A percentile compares a stretch with the other conserved stretches of the same genome.
These are phyloP conservation scores for Cheirogaleus major DNA, from an alignment of 2,797 vertebrate species.

Conservation along the genomic window DNA sequence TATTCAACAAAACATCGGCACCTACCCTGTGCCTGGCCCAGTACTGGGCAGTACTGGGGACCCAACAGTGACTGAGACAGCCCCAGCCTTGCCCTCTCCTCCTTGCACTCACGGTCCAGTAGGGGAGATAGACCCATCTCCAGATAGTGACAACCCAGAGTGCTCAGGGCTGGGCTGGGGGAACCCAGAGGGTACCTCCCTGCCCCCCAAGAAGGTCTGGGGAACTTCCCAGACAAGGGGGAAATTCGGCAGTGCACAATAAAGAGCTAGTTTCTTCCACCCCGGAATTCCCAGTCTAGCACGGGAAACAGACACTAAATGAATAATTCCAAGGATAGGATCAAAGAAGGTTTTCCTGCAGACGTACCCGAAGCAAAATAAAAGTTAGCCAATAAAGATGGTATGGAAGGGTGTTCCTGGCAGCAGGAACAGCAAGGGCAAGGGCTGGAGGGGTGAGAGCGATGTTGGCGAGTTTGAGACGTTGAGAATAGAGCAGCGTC, in stretches of 20 bases:
- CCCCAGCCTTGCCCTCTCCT: neutral
- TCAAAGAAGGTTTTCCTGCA: neutral
- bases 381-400: neutral
- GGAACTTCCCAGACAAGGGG: neutral
- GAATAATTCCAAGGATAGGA: neutral
- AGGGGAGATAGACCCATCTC: neutral
- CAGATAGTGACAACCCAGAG: neutral
- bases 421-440: neutral
- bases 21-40: neutral
- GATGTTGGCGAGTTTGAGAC: neutral
- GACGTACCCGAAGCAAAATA: neutral
- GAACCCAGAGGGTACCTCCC: neutral
- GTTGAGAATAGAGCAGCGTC: neutral
- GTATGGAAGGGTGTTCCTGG: neutral
- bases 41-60: neutral
- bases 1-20: neutral
- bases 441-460: neutral
- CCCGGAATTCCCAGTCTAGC: neutral
- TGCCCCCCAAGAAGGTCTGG: neutral
- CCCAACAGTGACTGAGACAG: neutral
- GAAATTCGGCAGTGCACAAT: neutral
- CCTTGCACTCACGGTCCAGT: neutral
- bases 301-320: neutral
- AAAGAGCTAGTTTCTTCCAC: neutral
- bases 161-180: neutral